Conservation (phyloP, 1,140 invertebrate species). For the Campoletis sonorensis region DNA sequence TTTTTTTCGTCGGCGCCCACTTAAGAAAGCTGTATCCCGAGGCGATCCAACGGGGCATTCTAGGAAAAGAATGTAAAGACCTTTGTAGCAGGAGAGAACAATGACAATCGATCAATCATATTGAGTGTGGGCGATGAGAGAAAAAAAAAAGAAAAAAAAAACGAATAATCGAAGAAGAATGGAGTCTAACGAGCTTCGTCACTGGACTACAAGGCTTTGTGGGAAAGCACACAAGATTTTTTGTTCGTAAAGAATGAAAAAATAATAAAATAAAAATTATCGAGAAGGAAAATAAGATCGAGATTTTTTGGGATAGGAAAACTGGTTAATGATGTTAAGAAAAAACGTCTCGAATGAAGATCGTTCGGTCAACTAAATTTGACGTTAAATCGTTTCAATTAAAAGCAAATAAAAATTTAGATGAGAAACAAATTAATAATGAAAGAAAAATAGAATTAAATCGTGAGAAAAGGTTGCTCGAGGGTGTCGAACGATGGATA, state of each 20-base stretch:
- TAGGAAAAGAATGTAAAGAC: conserved; percentile 7
- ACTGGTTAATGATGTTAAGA: not conserved
- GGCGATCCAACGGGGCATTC: conserved; percentile 8
- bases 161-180: conserved; percentile 25
- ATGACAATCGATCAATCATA: conserved; percentile 40
- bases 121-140: not conserved
- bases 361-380: too few species aligned
- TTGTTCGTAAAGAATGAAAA: not conserved
- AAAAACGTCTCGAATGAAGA: not conserved
- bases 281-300: not conserved
- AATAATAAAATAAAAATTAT: not conserved
- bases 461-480: too few species aligned
- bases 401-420: not conserved
- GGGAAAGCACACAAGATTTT: not conserved
- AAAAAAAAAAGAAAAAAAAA: conserved; percentile 2
- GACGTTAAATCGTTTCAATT: not conserved
- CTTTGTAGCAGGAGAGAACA: conserved; percentile 10
- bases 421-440: too few species aligned
- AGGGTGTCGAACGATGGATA: too few species aligned
- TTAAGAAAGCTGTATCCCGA: not conserved
- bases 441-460: too few species aligned
- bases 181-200: conserved; percentile 42
- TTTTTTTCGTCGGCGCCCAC: not conserved
- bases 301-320: not conserved
- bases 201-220: not conserved